A percentile compares a stretch with the other conserved stretches of the same genome.
Conservation (phyloP, 53 echinoderm and acorn worm genomes). For the Patiria pectinifera region DNA sequence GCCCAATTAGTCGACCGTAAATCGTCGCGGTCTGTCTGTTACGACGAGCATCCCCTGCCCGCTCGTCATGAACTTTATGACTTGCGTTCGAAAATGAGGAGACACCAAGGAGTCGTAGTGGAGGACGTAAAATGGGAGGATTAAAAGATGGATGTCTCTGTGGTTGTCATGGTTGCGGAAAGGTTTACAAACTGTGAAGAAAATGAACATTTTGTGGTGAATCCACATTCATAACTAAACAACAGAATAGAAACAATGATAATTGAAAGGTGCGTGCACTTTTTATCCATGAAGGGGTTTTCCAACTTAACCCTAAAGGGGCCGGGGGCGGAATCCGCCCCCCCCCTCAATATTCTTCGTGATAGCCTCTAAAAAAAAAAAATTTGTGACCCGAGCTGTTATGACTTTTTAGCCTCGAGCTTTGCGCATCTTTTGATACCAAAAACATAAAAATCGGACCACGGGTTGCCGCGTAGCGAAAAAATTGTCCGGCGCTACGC, state of each 20-base stretch:
- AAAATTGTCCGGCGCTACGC: no score
- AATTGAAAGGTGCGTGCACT: background rate
- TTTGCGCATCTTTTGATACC: no score
- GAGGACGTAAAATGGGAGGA: background rate
- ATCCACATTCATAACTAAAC: background rate
- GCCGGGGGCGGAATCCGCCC: no score
- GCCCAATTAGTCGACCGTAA: conserved; percentile 56
- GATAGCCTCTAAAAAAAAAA: no score
- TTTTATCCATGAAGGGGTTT: background rate
- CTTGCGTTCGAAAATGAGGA: background rate
- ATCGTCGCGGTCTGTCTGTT: conserved; percentile 32
- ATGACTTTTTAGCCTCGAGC: no score
- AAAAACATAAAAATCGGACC: no score
- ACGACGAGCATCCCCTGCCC: background rate
- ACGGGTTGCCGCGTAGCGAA: no score
- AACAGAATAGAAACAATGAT: background rate
- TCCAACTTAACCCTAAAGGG: no score
- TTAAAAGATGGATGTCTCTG: background rate
- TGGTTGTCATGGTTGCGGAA: conserved; percentile 1
- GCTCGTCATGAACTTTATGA: conserved; percentile 26
- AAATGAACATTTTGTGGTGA: background rate
- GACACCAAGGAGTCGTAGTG: background rate
- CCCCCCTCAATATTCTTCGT: no score
- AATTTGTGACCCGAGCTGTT: no score
- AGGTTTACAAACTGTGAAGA: background rate